Conservation (phyloP, 2,113 vertebrate genomes). For the Odocoileus virginianus region DNA sequence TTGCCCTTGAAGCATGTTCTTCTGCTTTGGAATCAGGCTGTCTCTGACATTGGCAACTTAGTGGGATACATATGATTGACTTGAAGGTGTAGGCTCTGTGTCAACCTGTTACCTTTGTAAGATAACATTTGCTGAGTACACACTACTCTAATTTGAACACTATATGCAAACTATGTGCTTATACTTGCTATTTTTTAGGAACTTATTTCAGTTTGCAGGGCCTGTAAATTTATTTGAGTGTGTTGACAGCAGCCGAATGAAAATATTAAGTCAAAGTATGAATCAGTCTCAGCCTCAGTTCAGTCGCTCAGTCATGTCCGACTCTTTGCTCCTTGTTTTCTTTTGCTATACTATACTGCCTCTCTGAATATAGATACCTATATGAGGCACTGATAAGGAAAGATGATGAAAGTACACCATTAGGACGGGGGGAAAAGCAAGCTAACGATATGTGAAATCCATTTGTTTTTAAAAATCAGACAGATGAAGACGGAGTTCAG, state of each 20-base stretch:
- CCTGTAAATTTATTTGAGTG: background rate
- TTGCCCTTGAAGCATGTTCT: background rate
- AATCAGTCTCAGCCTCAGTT: background rate
- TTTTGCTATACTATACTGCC: background rate
- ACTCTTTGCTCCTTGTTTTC: background rate
- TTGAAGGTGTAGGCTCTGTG: background rate
- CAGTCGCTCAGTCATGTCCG: background rate
- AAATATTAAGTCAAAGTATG: background rate
- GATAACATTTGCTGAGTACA: background rate
- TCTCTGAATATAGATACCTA: background rate
- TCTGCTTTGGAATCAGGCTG: background rate
- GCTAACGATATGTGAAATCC: background rate
- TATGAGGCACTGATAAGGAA: background rate
- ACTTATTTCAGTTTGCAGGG: background rate
- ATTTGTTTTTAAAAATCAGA: background rate
- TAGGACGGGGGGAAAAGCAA: background rate
- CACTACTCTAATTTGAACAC: background rate
- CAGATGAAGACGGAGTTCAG: background rate
- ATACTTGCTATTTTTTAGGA: background rate
- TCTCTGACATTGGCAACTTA: background rate
- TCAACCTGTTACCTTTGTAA: background rate
- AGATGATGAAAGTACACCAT: background rate
- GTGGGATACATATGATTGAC: background rate
- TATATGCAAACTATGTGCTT: background rate
- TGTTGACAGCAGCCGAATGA: background rate